Conservation (phyloP, 2,797 vertebrate genomes). For the Ispidina picta region DNA sequence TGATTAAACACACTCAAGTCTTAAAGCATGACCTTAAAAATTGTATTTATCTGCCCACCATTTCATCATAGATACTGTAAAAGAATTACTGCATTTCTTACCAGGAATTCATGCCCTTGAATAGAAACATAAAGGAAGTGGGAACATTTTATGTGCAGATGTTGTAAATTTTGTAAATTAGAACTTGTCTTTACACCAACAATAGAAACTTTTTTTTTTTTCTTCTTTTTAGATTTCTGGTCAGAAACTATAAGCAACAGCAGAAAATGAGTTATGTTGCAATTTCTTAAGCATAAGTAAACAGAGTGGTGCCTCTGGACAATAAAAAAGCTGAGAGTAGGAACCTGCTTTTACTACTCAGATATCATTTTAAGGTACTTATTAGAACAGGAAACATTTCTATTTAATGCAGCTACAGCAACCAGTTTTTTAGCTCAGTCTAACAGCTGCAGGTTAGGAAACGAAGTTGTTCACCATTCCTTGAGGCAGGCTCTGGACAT, state of each 20-base stretch:
- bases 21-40: slow-evolving; percentile 1
- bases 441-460: background rate
- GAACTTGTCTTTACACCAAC: background rate
- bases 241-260: background rate
- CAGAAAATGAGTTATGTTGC: background rate
- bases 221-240: background rate
- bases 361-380: background rate
- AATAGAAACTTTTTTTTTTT: background rate
- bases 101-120: background rate
- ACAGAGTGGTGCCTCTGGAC: background rate
- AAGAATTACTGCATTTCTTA: background rate
- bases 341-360: background rate
- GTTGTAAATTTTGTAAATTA: background rate
- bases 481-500: background rate
- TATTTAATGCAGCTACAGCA: background rate
- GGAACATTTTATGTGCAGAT: background rate
- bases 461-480: background rate
- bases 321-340: background rate
- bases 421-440: background rate
- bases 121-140: background rate
- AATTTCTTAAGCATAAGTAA: background rate
- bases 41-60: background rate
- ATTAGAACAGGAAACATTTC: background rate
- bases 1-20: background rate
- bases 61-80: background rate